Evolutionary conservation across 1,140 invertebrate genomes (phyloP).

Genomic region (Drosophila lini): DNA sequence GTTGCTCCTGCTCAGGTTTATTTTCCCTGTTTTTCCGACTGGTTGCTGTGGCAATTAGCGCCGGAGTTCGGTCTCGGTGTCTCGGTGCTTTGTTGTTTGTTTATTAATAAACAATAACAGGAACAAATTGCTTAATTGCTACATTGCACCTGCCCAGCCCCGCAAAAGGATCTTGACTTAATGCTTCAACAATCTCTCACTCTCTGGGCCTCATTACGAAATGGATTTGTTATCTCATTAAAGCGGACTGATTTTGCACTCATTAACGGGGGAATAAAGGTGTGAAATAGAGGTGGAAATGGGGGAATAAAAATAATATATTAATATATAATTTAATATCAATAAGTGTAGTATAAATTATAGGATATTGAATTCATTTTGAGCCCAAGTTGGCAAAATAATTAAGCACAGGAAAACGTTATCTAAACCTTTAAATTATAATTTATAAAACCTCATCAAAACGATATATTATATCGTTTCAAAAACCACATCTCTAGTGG

Average conservation of each 20-base stretch:
- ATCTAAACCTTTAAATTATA: not conserved
- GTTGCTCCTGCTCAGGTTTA: not conserved
- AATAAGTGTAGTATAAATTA: not conserved
- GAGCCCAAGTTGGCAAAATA: not conserved
- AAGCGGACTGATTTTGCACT: conserved; percentile 54
- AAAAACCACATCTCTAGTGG: not conserved
- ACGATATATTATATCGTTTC: not conserved
- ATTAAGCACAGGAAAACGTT: not conserved
- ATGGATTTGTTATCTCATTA: conserved; percentile 68
- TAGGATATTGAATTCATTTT: not conserved
- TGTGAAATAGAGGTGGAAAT: not conserved
- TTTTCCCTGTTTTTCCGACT: conserved; percentile 4
- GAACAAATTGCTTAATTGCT: conserved; percentile 76
- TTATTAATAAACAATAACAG: conserved; percentile 82
- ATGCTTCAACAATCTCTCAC: conserved; percentile 27
- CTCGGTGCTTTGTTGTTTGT: conserved; percentile 65
- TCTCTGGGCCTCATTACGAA: conserved; percentile 47
- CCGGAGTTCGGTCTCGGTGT: conserved; percentile 25
- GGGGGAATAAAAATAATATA: not conserved
- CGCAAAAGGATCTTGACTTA: conserved; percentile 7
- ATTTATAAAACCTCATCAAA: too few relatives aligned
- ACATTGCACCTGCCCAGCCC: conserved; percentile 40
- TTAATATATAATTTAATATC: not conserved
- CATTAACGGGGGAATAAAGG: conserved; percentile 22
- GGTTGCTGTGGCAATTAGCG: conserved; percentile 76